A percentile compares a stretch with the other conserved stretches of the same genome.
These are phyloP conservation scores for Zoroaster sp. DNA, from an alignment of 53 echinoderm and acorn worm species.

Conservation along the genomic window DNA sequence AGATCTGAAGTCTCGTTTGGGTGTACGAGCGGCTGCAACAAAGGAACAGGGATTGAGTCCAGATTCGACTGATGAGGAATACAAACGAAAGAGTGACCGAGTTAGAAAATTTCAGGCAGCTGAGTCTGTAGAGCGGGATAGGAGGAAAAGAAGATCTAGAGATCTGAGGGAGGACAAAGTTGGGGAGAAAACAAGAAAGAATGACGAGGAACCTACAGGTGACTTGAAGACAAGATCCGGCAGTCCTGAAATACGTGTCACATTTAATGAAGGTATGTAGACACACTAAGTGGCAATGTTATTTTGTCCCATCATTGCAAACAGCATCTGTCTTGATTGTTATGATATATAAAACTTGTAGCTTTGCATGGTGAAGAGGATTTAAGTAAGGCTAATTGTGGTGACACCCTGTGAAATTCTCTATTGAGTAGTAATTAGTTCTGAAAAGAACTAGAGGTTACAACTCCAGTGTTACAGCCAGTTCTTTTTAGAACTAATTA, in stretches of 20 bases:
- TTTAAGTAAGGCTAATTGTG: no score
- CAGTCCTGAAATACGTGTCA: conserved; percentile 62
- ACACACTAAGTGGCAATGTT: no score
- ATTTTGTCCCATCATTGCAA: no score
- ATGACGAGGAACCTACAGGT: neutral
- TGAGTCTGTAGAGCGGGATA: neutral
- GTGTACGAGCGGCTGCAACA: conserved; percentile 36
- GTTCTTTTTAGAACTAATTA: no score
- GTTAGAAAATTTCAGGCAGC: neutral
- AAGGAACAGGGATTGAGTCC: neutral
- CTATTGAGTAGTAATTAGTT: no score
- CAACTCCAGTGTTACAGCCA: no score
- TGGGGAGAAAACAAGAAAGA: neutral
- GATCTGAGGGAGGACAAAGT: neutral
- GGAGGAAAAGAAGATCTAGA: neutral
- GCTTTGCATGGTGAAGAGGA: no score
- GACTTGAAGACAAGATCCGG: neutral
- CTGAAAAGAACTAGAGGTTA: no score
- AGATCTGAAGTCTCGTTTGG: conserved; percentile 79
- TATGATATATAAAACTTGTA: no score
- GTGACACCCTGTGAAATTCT: no score
- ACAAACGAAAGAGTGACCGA: conserved; percentile 24
- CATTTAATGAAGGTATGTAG: conserved; percentile 63
- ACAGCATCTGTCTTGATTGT: neutral
- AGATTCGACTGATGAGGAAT: neutral